Evolutionary conservation across 1,140 invertebrate species (phyloP).

Genomic region (Ips typographus): DNA sequence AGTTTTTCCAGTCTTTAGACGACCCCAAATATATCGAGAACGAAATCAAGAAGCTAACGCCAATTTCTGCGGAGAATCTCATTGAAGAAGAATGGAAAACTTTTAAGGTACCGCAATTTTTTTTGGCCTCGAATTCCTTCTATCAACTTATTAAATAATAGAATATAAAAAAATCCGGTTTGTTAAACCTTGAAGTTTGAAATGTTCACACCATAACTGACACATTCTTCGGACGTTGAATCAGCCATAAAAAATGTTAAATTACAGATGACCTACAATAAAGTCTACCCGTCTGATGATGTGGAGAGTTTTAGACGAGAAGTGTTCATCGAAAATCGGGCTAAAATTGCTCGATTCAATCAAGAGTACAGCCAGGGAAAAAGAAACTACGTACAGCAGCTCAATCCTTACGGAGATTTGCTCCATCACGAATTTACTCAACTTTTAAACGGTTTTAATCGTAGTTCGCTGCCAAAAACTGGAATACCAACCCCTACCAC

Average conservation of each 20-base stretch:
- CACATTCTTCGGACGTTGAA: background rate
- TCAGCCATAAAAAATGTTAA: background rate
- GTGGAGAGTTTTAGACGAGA: constrained; percentile 82
- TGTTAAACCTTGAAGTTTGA: background rate
- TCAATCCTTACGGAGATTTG: constrained; percentile 81
- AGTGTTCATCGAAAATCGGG: constrained; percentile 82
- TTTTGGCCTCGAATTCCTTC: background rate
- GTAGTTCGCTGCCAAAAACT: constrained; percentile 46
- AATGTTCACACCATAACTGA: background rate
- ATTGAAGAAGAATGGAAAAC: constrained; percentile 35
- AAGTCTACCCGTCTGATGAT: constrained; percentile 65
- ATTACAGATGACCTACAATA: constrained; percentile 51
- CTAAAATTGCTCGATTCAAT: constrained; percentile 85
- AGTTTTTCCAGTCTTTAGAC: constrained; percentile 22
- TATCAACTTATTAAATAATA: background rate
- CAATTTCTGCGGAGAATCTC: constrained; percentile 23
- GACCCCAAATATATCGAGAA: constrained; percentile 18
- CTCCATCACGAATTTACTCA: constrained; percentile 76
- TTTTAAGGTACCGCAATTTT: constrained; percentile 23
- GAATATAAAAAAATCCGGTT: background rate
- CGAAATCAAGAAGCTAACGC: constrained; percentile 24
- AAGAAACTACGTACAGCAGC: constrained; percentile 63
- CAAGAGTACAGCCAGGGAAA: constrained; percentile 64
- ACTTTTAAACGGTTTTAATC: constrained; percentile 81
- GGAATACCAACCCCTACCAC: constrained; percentile 34